A percentile compares a stretch with the other conserved stretches of the same genome.
Evolutionary conservation across 2,888 invertebrate genomes (phyloP).

Genomic region (Galerucella calmariensis): DNA sequence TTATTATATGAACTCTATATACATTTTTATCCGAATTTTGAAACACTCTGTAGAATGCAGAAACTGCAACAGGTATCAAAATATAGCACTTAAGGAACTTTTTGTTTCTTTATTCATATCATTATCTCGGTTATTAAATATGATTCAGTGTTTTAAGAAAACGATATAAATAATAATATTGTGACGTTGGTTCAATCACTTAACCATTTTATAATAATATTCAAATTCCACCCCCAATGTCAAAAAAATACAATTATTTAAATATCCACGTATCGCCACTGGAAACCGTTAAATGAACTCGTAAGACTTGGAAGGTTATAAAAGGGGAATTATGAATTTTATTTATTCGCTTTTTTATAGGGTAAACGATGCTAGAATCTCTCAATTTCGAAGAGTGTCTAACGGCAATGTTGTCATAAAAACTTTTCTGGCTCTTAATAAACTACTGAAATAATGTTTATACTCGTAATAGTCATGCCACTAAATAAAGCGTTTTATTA

Average conservation of each 20-base stretch:
- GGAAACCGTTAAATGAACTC: slow-evolving; percentile 12
- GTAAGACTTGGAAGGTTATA: slow-evolving; percentile 18
- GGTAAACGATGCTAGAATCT: slow-evolving; percentile 21
- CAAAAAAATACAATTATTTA: neutral
- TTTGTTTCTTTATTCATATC: too few relatives aligned
- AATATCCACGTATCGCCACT: neutral
- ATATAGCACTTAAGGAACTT: too few relatives aligned
- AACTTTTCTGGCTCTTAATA: slow-evolving; percentile 22
- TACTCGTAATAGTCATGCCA: neutral
- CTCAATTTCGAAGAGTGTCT: slow-evolving; percentile 30
- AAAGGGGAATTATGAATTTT: slow-evolving; percentile 30
- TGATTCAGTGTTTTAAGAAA: too few relatives aligned
- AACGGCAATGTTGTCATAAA: slow-evolving; percentile 23
- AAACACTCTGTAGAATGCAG: too few relatives aligned
- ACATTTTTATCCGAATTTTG: too few relatives aligned
- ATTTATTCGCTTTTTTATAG: slow-evolving; percentile 31
- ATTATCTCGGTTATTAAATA: too few relatives aligned
- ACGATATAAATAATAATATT: too few relatives aligned
- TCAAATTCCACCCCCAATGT: too few relatives aligned
- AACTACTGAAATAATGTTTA: slow-evolving; percentile 13
- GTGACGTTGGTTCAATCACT: too few relatives aligned
- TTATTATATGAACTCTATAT: too few relatives aligned
- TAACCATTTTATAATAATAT: too few relatives aligned
- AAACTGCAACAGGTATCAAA: too few relatives aligned
- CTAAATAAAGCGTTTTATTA: neutral